Conservation (phyloP, 1,140 invertebrate genomes). For the Delia radicum region DNA sequence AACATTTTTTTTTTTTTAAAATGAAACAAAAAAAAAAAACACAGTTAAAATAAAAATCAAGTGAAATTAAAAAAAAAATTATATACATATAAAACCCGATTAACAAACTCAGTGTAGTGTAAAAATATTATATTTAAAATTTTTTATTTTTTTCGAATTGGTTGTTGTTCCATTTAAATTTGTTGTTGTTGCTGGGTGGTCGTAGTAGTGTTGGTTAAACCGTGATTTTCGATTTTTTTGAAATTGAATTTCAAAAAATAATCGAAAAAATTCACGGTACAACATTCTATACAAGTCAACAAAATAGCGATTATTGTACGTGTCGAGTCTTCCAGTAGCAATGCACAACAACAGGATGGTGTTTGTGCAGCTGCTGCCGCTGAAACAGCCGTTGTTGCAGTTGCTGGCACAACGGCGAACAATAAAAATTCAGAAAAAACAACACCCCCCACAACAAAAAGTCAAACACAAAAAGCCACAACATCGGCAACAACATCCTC, state of each 20-base stretch:
- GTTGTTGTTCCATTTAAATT: neutral
- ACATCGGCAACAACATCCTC: neutral
- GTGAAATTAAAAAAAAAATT: no score
- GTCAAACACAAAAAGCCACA: constrained; percentile 6
- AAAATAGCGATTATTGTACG: constrained; percentile 43
- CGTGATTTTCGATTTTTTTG: constrained; percentile 29
- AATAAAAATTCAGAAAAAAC: neutral
- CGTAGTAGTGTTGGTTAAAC: constrained; percentile 17
- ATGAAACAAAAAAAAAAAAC: no score
- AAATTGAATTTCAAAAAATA: neutral
- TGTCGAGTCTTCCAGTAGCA: constrained; percentile 35
- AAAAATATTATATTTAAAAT: no score
- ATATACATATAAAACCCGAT: no score
- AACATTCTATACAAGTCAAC: constrained; percentile 24
- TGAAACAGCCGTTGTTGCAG: constrained; percentile 30
- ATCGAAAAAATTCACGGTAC: constrained; percentile 30
- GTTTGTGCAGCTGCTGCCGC: constrained; percentile 30
- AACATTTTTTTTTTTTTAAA: no score
- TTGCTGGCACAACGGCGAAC: neutral
- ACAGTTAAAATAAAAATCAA: no score
- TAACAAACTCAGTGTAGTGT: no score
- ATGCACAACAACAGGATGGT: constrained; percentile 37
- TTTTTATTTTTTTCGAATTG: neutral
- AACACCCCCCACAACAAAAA: neutral
- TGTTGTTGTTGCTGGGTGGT: neutral